Percentiles rank a stretch among this genome's conserved stretches.
Conservation (phyloP, 2,888 invertebrate genomes). For the Ernsta delagoae region DNA sequence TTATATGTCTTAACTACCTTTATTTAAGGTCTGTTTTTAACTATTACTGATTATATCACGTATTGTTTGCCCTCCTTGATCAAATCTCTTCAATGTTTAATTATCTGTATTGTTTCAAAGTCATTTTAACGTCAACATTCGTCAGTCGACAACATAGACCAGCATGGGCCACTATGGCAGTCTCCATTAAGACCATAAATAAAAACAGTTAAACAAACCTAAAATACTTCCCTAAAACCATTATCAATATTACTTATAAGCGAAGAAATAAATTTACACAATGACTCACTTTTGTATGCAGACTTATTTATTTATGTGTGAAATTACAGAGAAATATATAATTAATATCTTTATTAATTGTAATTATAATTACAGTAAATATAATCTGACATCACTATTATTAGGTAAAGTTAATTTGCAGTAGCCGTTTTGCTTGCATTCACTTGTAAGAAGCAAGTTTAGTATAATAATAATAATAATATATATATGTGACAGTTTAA, state of each 20-base stretch:
- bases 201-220: constrained; percentile 10
- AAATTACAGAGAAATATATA: background rate
- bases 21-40: constrained; percentile 11
- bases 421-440: constrained; percentile 3
- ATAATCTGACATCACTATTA: background rate
- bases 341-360: background rate
- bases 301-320: background rate
- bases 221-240: constrained; percentile 1
- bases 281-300: constrained; percentile 24
- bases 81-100: too few species aligned
- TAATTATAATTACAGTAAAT: background rate
- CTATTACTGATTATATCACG: too few species aligned
- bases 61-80: too few species aligned
- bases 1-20: background rate
- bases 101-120: too few species aligned
- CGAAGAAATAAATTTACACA: constrained; percentile 9
- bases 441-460: background rate
- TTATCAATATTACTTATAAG: constrained; percentile 25
- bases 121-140: too few species aligned
- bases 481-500: too few species aligned
- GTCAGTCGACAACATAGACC: too few species aligned
- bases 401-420: background rate
- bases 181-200: constrained; percentile 1
- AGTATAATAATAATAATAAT: background rate
- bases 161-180: background rate